These are phyloP conservation scores for Manacus vitellinus DNA, from an alignment of 2,113 vertebrate genomes.

Conservation along the genomic window DNA sequence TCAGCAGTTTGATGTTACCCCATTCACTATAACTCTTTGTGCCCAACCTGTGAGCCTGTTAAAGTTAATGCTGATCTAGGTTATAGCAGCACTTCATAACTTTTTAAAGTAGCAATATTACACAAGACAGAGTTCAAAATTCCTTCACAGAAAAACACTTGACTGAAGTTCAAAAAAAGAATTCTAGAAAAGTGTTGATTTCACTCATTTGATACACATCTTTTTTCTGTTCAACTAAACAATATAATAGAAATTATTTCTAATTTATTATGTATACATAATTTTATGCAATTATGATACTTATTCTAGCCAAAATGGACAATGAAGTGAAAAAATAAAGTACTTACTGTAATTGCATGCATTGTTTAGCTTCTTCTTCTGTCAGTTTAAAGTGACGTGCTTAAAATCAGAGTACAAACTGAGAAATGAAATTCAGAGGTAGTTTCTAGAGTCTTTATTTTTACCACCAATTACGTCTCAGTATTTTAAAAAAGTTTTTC, in stretches of 20 bases:
- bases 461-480: accelerated
- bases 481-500: not conserved
- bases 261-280: not conserved
- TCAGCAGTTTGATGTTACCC: not conserved
- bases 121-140: not conserved
- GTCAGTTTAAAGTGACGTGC: not conserved
- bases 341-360: not conserved
- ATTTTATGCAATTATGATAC: not conserved
- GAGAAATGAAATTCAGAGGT: not conserved
- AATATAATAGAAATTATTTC: not conserved
- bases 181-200: not conserved
- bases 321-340: not conserved
- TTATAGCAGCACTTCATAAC: not conserved
- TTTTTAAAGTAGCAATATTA: not conserved
- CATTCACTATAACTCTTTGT: not conserved
- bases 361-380: not conserved
- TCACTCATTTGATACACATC: not conserved
- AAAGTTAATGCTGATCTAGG: not conserved
- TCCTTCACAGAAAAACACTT: not conserved
- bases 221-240: not conserved
- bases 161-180: not conserved
- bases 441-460: not conserved
- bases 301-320: not conserved
- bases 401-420: not conserved
- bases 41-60: not conserved